Evolutionary conservation across 2,797 vertebrate genomes (phyloP), one percentile per base, ranked within the genome.

Genomic region (Falco columbarius): DNA sequence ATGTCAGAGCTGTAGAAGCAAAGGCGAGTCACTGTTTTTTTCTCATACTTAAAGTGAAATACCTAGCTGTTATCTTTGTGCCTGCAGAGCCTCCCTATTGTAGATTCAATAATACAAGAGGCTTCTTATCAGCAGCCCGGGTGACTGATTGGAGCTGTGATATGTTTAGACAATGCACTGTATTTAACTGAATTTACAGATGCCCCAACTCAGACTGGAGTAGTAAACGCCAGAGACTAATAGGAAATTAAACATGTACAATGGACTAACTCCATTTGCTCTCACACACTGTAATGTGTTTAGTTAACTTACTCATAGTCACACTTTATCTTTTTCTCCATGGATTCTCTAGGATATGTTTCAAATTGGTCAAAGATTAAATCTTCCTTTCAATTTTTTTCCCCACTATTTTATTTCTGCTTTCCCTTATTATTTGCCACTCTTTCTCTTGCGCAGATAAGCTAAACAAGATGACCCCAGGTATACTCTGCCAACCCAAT

Each of bases 91-190:
- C 97, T 98, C 97, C 97, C 96, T 97, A 98, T 98, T 99, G 98
- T 98, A 99, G 98, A 98, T 99, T 98, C 98, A 99, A 99, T 99
- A 99, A 99, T 98, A 99, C 98, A 98, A 98, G 98, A 98, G 97
- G 97, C 98, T 98, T 98, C 98, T 99, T 99, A 98, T 99, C 98
- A 98, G 98, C 97, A 96, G 98, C 97, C 96, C 27, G 97, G 98
- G 98, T 99, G 98, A 99, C 98, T 98, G 99, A 99, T 99, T 98
- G 98, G 98, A 97, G 97, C 98, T 97, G 97, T 98, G 98, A 99
- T 98, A 98, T 98, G 97, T 98, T 98, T 98, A 98, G 98, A 99
- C 98, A 99, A 99, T 98, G 98, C 98, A 97, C 98, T 97, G 98
- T 98, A 98, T 99, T 99, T 98, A 99, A 99, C 98, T 98, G 98